phyloP scores from a whole-genome alignment of 2,888 invertebrate genomes.

The Macrophya annulata region DNA sequence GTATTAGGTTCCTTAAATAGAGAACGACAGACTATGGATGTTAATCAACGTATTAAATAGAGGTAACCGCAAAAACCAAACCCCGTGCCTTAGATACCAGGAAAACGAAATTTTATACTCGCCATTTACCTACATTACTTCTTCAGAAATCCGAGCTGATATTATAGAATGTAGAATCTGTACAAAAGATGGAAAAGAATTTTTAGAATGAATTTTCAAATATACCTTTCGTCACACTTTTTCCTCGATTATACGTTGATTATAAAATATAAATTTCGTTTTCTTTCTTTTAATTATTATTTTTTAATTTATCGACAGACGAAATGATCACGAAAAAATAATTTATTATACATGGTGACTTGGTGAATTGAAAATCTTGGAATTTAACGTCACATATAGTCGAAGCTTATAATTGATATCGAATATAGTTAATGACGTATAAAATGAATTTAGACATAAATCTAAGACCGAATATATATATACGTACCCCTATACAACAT shows the following conservation, averaged over 20 bases:
- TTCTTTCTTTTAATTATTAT: neutral
- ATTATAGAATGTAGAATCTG: neutral
- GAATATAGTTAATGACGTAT: neutral
- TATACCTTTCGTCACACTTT: no score
- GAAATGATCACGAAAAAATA: neutral
- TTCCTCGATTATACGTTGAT: no score
- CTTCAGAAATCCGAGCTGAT: neutral
- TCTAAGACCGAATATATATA: neutral
- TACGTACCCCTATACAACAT: no score
- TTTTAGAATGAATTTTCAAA: no score
- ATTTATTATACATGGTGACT: neutral
- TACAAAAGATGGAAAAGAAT: no score
- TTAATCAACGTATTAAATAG: constrained; percentile 5
- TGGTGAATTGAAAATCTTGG: neutral
- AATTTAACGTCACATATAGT: neutral
- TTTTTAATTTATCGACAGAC: neutral
- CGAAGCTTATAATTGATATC: neutral
- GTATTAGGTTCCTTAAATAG: constrained; percentile 37
- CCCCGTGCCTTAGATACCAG: neutral
- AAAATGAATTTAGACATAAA: neutral
- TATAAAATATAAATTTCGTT: neutral
- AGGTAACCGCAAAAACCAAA: neutral
- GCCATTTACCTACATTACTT: neutral
- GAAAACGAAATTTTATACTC: neutral
- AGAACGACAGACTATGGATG: neutral